Evolutionary conservation across 1,140 invertebrate genomes (phyloP).

Genomic region (Colletes gigas): DNA sequence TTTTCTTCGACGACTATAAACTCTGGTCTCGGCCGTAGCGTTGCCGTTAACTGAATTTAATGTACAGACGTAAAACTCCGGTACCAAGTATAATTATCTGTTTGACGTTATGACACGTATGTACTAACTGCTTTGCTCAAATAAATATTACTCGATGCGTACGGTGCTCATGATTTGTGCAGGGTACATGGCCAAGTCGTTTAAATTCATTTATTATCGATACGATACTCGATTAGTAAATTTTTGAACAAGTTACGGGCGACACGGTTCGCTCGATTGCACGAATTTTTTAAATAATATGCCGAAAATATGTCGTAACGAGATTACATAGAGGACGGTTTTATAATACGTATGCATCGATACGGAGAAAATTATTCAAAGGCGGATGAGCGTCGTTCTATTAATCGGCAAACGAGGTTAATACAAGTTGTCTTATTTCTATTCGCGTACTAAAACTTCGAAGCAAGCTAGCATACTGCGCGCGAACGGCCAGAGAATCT

Average conservation of each 20-base stretch:
- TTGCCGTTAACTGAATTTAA: slow-evolving; percentile 15
- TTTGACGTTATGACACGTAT: not conserved
- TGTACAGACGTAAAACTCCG: not conserved
- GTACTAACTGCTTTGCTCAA: slow-evolving; percentile 1
- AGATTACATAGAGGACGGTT: not conserved
- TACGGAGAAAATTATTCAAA: not conserved
- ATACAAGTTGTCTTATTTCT: slow-evolving; percentile 55
- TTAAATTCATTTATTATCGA: not conserved
- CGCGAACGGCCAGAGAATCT: slow-evolving; percentile 26
- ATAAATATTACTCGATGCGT: not conserved
- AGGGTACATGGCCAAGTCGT: not conserved
- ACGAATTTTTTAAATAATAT: not conserved
- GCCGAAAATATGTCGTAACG: no score
- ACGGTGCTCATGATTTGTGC: no score
- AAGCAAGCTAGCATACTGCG: slow-evolving; percentile 16
- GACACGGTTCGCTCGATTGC: no score
- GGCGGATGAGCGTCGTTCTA: not conserved
- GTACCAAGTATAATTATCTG: not conserved
- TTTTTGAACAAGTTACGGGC: no score
- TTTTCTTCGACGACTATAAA: not conserved
- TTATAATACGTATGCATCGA: not conserved
- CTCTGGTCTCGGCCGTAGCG: not conserved
- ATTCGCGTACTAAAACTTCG: slow-evolving; percentile 58
- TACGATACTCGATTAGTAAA: not conserved
- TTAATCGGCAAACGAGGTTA: slow-evolving; percentile 16